Evolutionary conservation across 1,140 invertebrate genomes (phyloP), one percentile per base, ranked within the genome.

Genomic region (Papilio helenus): DNA sequence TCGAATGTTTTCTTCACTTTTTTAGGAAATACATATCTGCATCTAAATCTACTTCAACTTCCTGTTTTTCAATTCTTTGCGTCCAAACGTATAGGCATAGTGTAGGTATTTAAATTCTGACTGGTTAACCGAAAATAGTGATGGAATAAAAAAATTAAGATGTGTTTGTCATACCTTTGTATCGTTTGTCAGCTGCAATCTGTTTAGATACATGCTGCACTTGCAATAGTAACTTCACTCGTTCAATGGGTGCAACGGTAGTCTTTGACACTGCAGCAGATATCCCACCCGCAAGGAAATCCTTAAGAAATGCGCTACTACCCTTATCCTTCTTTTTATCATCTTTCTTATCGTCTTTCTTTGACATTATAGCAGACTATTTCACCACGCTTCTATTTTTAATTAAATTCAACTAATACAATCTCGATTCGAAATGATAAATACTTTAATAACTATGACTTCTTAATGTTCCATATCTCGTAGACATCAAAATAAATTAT

Each of bases 191-290:
- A 79, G 95, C 96, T 18, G 97, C 79, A 87, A 98, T 98, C 94
- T 98, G 97, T 95, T 98, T 98, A 84, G 96, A 97, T 76, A 97
- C 97, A 94, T 98, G 97, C 95, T 98, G 98, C 79, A 98, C 97
- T 94, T 98, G 98, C 74, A 99, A 96, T 76, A 99, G 95, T 61
- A 99, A 95, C 92, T 99, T 99, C 39, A 99, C 98, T 89, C 98
- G 96, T 94, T 99, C 98, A 87, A 99, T 98, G 0, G 98, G 97
- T 10, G 97, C 97, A 26, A 98, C 97, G 16, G 97, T 96, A 20
- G 98, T 98, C 90, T 98, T 98, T 20, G 98, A 98, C 71, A 98
- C 96, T 4, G 98, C 98, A 39, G 98, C 98, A 39, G 98, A 97
- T 79, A 98, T 95, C 85, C 98, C 98, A 87, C 97, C 97, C 76